phyloP scores from a whole-genome alignment of 2,797 vertebrate species.

The Danio jaintianensis region DNA sequence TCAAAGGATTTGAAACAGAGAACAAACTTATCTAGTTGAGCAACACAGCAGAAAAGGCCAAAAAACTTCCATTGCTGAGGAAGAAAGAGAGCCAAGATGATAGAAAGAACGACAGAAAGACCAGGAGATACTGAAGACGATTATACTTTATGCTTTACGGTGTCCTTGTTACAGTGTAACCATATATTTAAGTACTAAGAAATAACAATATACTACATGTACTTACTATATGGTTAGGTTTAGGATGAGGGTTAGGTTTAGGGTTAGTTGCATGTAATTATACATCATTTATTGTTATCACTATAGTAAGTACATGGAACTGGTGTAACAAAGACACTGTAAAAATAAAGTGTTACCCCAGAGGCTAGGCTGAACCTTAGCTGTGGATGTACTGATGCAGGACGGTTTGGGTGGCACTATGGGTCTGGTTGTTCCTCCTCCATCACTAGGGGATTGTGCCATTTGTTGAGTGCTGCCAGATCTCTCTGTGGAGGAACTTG shows the following conservation, averaged over 20 bases:
- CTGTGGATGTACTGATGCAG: constrained; percentile 58
- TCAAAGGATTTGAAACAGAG: constrained; percentile 21
- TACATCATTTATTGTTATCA: no score
- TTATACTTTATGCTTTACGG: no score
- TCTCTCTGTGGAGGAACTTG: background rate
- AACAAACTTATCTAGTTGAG: constrained; percentile 31
- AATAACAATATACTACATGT: no score
- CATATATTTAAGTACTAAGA: no score
- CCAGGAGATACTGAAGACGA: constrained; percentile 15
- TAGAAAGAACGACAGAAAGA: constrained; percentile 39
- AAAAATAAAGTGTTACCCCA: no score
- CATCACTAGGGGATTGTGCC: constrained; percentile 8
- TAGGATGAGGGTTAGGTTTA: no score
- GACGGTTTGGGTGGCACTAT: constrained; percentile 84
- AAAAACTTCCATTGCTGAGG: constrained; percentile 32
- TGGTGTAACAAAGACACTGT: no score
- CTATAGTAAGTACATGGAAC: no score
- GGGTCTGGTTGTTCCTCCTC: constrained; percentile 73
- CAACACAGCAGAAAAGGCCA: background rate
- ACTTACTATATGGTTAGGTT: no score
- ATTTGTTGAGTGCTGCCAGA: constrained; percentile 16
- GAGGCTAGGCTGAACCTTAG: constrained; percentile 80
- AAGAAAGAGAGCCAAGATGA: constrained; percentile 52
- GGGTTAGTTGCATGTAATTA: no score
- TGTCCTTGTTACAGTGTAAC: no score